A percentile compares a stretch with the other conserved stretches of the same genome.
Conservation (phyloP, 2,888 invertebrate genomes). For the Platypus cylindrus region DNA sequence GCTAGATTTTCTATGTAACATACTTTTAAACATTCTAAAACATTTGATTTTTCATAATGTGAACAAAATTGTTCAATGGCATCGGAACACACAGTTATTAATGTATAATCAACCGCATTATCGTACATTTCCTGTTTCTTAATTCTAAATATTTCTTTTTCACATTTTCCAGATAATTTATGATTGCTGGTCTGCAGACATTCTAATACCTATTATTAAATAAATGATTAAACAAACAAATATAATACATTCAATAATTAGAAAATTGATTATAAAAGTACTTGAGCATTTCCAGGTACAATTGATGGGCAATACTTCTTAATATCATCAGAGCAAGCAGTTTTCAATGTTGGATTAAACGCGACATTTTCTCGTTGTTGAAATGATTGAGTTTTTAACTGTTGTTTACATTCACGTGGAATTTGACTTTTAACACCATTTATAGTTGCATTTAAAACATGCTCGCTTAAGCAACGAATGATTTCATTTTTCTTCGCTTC, state of each 20-base stretch:
- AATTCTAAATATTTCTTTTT: conserved; percentile 70
- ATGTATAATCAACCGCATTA: conserved; percentile 74
- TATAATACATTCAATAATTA: too few relatives aligned
- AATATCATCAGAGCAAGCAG: conserved; percentile 71
- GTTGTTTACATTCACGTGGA: conserved; percentile 79
- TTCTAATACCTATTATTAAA: conserved; percentile 54
- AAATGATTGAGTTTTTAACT: conserved; percentile 79
- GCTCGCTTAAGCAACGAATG: conserved; percentile 78
- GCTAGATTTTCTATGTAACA: conserved; percentile 4
- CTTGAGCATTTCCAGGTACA: conserved; percentile 51
- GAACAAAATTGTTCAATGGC: conserved; percentile 80
- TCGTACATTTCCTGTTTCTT: conserved; percentile 78
- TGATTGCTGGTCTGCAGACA: conserved; percentile 55
- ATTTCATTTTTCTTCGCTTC: conserved; percentile 70
- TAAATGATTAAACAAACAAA: not conserved
- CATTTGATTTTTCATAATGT: conserved; percentile 52
- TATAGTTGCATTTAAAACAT: conserved; percentile 80
- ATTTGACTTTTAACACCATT: conserved; percentile 63
- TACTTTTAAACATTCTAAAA: conserved; percentile 69
- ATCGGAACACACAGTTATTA: conserved; percentile 70
- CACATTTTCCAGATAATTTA: conserved; percentile 56
- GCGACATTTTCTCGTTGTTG: conserved; percentile 84
- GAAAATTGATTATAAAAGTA: conserved; percentile 21
- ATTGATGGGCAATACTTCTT: conserved; percentile 55
- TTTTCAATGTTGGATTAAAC: conserved; percentile 72